Evolutionary conservation across 1,140 invertebrate species (phyloP).

Genomic region (Trichoplusia ni): DNA sequence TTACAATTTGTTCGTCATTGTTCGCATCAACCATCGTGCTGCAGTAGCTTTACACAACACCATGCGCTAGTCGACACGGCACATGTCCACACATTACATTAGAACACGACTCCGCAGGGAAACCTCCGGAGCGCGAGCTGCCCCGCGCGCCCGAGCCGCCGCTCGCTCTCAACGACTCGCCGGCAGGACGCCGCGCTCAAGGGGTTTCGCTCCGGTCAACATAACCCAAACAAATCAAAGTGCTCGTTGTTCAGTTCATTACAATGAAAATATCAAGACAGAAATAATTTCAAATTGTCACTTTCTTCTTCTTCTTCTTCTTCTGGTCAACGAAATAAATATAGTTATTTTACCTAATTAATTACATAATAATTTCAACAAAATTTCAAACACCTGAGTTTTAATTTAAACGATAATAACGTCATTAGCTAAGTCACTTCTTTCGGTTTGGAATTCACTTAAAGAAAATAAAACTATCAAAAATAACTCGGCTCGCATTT

Average conservation of each 20-base stretch:
- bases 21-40: constrained; percentile 17
- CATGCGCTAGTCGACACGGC: constrained; percentile 44
- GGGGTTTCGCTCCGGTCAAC: constrained; percentile 45
- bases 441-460: constrained; percentile 74
- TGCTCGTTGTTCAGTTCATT: constrained; percentile 59
- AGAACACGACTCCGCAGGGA: not conserved
- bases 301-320: constrained; percentile 53
- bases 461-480: constrained; percentile 81
- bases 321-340: constrained; percentile 75
- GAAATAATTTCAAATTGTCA: constrained; percentile 80
- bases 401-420: constrained; percentile 69
- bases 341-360: constrained; percentile 78
- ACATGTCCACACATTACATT: constrained; percentile 60
- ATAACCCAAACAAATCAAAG: constrained; percentile 58
- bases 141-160: not conserved
- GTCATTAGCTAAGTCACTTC: constrained; percentile 76
- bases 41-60: constrained; percentile 15
- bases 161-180: not conserved
- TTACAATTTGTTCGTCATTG: constrained; percentile 60
- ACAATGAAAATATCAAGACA: constrained; percentile 79
- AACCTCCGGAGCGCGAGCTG: not conserved
- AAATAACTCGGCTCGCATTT: constrained; percentile 79
- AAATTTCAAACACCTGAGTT: constrained; percentile 79
- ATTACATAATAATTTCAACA: constrained; percentile 81
- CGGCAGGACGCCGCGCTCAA: constrained; percentile 25